phyloP scores from a whole-genome alignment of 2,888 invertebrate species.

The Tenthredo mesomela region DNA sequence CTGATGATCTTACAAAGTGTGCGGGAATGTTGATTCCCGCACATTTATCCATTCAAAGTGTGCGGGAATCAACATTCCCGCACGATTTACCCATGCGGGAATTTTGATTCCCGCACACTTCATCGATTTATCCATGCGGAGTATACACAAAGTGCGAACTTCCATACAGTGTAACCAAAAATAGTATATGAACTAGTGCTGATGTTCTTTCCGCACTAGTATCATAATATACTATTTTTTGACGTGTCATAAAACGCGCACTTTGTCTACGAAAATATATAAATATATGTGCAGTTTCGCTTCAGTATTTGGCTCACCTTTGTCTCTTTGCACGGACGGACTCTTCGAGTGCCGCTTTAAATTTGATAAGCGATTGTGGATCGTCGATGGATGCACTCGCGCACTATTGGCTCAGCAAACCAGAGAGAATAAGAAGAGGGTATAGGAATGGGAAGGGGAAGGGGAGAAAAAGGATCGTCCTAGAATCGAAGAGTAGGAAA shows the following conservation, averaged over 20 bases:
- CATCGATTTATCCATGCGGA: no score
- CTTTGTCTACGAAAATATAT: background rate
- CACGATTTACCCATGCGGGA: no score
- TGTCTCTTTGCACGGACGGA: constrained; percentile 15
- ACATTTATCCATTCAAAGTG: no score
- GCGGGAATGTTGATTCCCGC: no score
- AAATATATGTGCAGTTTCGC: background rate
- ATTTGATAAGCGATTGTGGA: constrained; percentile 43
- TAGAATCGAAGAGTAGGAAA: constrained; percentile 61
- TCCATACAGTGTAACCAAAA: no score
- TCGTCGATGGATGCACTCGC: constrained; percentile 34
- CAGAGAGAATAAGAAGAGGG: background rate
- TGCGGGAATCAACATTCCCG: no score
- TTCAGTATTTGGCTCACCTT: background rate
- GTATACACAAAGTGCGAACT: no score
- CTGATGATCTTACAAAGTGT: no score
- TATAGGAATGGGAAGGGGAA: background rate
- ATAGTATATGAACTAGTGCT: no score
- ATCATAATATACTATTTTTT: background rate
- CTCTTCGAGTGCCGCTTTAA: constrained; percentile 21
- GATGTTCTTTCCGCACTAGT: no score
- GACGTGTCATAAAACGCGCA: background rate
- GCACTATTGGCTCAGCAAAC: background rate
- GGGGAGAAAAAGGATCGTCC: constrained; percentile 29
- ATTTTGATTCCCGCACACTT: no score